A percentile compares a stretch with the other conserved stretches of the same genome.
phyloP scores from a whole-genome alignment of 2,888 invertebrate species.

The Lasioglossum marginatum region DNA sequence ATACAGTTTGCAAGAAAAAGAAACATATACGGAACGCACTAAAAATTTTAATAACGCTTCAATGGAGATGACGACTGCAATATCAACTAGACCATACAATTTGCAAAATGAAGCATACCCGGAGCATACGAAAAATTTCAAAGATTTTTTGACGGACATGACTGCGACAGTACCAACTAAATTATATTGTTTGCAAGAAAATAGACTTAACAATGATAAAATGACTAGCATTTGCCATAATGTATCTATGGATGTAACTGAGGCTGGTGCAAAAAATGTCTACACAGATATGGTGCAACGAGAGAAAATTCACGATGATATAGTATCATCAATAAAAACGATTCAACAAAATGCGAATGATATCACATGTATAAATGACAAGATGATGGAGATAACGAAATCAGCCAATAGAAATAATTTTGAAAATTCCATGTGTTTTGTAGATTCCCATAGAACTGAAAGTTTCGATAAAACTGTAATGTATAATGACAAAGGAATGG shows the following conservation, averaged over 20 bases:
- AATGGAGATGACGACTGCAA: neutral
- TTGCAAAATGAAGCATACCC: neutral
- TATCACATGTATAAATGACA: constrained; percentile 4
- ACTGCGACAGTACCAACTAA: constrained; percentile 29
- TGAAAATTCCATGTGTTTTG: neutral
- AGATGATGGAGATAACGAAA: constrained; percentile 43
- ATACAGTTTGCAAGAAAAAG: neutral
- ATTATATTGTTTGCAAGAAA: neutral
- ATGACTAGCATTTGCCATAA: constrained; percentile 4
- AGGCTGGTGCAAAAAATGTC: constrained; percentile 17
- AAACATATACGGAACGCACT: neutral
- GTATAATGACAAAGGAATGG: constrained; percentile 20
- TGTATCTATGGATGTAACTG: constrained; percentile 61
- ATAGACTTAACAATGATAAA: neutral
- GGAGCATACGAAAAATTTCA: neutral
- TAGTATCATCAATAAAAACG: neutral
- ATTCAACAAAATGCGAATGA: neutral
- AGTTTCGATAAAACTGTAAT: constrained; percentile 5
- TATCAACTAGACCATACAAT: neutral
- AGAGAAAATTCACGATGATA: neutral
- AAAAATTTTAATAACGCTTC: neutral
- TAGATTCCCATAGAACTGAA: neutral
- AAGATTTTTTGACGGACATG: constrained; percentile 34
- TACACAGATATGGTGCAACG: neutral
- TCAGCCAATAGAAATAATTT: neutral